Percentiles rank a stretch among this genome's conserved stretches.
Evolutionary conservation across 2,113 vertebrate species (phyloP).

Genomic region (Marcusenius ussheri): DNA sequence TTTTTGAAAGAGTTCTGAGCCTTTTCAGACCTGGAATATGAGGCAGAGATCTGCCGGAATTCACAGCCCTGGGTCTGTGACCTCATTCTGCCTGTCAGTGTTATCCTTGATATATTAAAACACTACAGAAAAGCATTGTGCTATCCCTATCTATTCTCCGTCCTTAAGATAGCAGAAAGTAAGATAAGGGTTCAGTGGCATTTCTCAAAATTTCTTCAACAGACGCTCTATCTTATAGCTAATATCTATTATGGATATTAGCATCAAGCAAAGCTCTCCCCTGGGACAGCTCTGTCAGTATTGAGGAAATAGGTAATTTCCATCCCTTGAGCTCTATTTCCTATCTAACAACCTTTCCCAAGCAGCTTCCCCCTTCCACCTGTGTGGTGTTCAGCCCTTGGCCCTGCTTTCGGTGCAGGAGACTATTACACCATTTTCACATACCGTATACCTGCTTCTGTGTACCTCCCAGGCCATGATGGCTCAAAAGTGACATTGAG

Average conservation of each 20-base stretch:
- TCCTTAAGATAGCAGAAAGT: not conserved
- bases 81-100: not conserved
- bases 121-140: not conserved
- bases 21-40: not conserved
- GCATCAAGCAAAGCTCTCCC: constrained; percentile 3
- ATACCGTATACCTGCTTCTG: not conserved
- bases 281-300: not conserved
- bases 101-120: not conserved
- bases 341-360: not conserved
- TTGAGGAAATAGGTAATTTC: constrained; percentile 1
- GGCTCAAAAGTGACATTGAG: not conserved
- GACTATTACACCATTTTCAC: not conserved
- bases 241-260: constrained; percentile 10
- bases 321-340: constrained; percentile 3
- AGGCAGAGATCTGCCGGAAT: not conserved
- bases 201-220: constrained; percentile 2
- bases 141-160: not conserved
- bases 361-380: not conserved
- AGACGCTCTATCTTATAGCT: not conserved
- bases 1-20: not conserved
- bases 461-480: not conserved
- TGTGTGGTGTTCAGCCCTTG: not conserved
- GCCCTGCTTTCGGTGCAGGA: not conserved
- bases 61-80: not conserved
- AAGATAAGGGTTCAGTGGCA: not conserved